Evolutionary conservation across 2,797 vertebrate genomes (phyloP).

Genomic region (Babyrousa celebensis): DNA sequence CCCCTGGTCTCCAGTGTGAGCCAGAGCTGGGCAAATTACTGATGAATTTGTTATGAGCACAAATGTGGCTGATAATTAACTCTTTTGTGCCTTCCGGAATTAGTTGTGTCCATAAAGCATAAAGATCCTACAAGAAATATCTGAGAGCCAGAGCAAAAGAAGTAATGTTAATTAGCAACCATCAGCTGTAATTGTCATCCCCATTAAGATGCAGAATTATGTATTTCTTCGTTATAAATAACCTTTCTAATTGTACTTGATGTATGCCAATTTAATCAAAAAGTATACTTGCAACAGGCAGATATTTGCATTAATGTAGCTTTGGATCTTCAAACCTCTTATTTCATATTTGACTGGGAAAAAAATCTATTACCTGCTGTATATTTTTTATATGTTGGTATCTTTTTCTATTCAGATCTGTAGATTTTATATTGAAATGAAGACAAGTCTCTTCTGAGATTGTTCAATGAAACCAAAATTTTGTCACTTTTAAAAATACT

Average conservation of each 20-base stretch:
- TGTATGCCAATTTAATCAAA: constrained; percentile 93
- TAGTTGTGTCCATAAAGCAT: constrained; percentile 84
- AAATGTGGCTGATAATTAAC: constrained; percentile 65
- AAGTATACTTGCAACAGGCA: constrained; percentile 90
- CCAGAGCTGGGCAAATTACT: constrained; percentile 19
- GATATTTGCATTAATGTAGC: constrained; percentile 92
- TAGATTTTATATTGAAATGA: constrained; percentile 89
- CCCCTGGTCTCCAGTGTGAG: not conserved
- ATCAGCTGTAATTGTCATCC: constrained; percentile 91
- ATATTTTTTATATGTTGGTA: constrained; percentile 72
- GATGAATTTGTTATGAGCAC: constrained; percentile 36
- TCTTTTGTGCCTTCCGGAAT: constrained; percentile 64
- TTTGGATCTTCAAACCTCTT: constrained; percentile 88
- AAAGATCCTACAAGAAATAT: constrained; percentile 85
- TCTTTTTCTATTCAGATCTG: constrained; percentile 75
- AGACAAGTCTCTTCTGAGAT: constrained; percentile 86
- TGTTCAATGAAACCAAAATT: constrained; percentile 84
- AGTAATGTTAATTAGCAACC: constrained; percentile 91
- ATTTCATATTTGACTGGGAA: constrained; percentile 85
- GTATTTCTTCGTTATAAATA: constrained; percentile 93
- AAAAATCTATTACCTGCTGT: constrained; percentile 81
- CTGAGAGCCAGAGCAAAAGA: constrained; percentile 87
- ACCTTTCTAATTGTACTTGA: constrained; percentile 93
- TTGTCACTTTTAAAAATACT: constrained; percentile 88
- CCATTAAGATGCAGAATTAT: constrained; percentile 92